Evolutionary conservation across 2,797 vertebrate genomes (phyloP).

Genomic region (Mormyrus proboscirostris): DNA sequence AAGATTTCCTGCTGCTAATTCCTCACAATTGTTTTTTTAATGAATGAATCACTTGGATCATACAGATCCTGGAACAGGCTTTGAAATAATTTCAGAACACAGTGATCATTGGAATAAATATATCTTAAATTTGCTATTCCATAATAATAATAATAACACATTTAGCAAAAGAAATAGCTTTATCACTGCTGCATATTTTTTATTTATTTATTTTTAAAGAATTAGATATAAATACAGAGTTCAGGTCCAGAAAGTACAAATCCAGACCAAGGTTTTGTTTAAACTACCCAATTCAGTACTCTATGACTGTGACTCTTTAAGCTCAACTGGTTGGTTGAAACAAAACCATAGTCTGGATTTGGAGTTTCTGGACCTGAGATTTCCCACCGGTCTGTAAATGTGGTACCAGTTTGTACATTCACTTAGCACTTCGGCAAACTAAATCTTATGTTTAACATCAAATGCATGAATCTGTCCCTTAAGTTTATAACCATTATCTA

Average conservation of each 20-base stretch:
- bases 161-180: background rate
- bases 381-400: background rate
- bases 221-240: background rate
- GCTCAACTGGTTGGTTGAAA: background rate
- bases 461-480: background rate
- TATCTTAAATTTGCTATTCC: background rate
- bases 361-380: background rate
- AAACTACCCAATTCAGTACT: background rate
- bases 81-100: background rate
- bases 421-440: background rate
- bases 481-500: background rate
- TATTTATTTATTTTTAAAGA: background rate
- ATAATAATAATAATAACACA: background rate
- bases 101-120: background rate
- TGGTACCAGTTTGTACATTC: background rate
- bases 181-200: background rate
- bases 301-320: too few species aligned
- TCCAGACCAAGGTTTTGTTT: background rate
- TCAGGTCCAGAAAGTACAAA: background rate
- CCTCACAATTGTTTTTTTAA: background rate
- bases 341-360: background rate
- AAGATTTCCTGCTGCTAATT: background rate
- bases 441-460: background rate
- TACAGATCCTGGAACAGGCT: background rate
- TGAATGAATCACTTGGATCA: background rate